phyloP scores from a whole-genome alignment of 2,113 vertebrate species.

The Clarias magur region DNA sequence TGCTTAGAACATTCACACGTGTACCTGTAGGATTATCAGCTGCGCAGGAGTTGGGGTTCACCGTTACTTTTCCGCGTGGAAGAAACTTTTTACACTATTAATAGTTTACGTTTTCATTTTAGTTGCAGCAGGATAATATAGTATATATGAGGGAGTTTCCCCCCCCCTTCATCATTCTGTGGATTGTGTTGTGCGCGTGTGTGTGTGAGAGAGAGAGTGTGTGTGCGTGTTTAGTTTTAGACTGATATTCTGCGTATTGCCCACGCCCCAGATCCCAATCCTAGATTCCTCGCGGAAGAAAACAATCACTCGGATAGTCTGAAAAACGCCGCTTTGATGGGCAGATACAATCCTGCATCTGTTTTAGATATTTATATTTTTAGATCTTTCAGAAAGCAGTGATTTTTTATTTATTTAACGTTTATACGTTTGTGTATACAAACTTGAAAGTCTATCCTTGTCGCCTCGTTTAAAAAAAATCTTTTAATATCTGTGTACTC shows the following conservation, averaged over 20 bases:
- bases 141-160: neutral
- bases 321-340: neutral
- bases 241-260: neutral
- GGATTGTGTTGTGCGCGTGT: neutral
- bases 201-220: no score
- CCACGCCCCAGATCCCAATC: conserved; percentile 24
- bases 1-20: neutral
- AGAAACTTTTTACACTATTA: neutral
- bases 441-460: no score
- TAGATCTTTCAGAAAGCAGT: neutral
- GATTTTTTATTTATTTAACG: neutral
- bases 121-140: neutral
- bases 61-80: neutral
- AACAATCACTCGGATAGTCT: neutral
- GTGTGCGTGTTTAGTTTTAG: neutral
- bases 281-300: neutral
- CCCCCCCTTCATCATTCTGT: neutral
- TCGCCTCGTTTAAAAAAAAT: neutral
- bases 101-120: neutral
- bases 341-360: neutral
- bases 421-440: neutral
- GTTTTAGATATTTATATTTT: neutral
- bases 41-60: neutral
- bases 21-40: neutral
- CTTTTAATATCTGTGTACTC: neutral